Conservation (phyloP, 92 coral and sea anemone species). For the Zoanthus sociatus region DNA sequence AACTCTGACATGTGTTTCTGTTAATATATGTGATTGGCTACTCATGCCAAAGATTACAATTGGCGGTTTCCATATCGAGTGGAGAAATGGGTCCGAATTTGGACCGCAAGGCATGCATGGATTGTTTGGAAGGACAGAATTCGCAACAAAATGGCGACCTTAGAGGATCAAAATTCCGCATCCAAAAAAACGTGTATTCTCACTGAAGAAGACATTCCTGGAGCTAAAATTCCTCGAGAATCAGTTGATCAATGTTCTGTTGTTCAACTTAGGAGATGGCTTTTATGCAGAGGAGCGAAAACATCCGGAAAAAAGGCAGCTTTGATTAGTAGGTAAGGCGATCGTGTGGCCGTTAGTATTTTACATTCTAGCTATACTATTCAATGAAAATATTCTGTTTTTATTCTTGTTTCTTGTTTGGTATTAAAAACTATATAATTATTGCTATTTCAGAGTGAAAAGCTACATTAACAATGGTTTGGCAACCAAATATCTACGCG, state of each 20-base stretch:
- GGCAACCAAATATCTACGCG: slow-evolving; percentile 62
- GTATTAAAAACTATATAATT: not conserved
- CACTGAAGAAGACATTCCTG: slow-evolving; percentile 51
- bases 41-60: no score
- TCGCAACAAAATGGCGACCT: no score
- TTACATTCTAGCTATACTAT: not conserved
- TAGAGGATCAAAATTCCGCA: not conserved
- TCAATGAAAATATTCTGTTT: not conserved
- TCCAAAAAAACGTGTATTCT: slow-evolving; percentile 10
- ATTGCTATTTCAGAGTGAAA: slow-evolving; percentile 41
- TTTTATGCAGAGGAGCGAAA: slow-evolving; percentile 45
- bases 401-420: not conserved
- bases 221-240: slow-evolving; percentile 31
- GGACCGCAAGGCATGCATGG: no score
- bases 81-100: no score
- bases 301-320: slow-evolving; percentile 34
- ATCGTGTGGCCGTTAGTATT: slow-evolving; percentile 6
- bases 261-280: slow-evolving; percentile 25
- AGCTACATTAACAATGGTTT: slow-evolving; percentile 65
- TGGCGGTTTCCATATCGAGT: no score
- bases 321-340: slow-evolving; percentile 9
- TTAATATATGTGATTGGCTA: no score
- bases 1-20: no score
- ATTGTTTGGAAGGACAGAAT: not conserved
- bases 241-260: slow-evolving; percentile 17